Base-by-base conservation (phyloP, 2,797 vertebrate genomes). In the Amblyopsis hoosieri region DNA sequence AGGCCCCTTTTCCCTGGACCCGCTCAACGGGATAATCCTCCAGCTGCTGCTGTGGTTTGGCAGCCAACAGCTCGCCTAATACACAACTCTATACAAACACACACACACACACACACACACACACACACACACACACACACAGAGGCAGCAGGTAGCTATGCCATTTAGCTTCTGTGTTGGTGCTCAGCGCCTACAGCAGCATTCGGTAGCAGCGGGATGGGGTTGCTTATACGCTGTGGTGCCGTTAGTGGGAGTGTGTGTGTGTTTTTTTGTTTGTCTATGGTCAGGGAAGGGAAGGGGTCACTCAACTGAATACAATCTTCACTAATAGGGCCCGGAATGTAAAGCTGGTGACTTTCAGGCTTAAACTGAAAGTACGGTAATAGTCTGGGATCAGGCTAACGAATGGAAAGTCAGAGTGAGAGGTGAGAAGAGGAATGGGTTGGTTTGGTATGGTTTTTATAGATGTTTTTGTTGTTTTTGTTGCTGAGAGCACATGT, bases 1-100 rank as follows among this genome's bases (percentile, higher is more conserved):
- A 77, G 77, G 81, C 83, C 82, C 72, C 81, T 82, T 75, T 81
- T 65, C 75, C 9, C 74, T 73, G 75, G 79, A 82, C 73, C 80
- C 15, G 72, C 77, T 83, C 79, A 79, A 75, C 56, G 1, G 81
- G 74, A 84, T 91, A 89, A 91, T 90, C 89, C 79, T 75, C 79
- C 87, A 86, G 81, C 87, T 89, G 85, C 83, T 85, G 78, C 76
- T 84, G 81, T 11, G 66, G 71, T 85, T 85, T 80, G 75, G 76
- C 67, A 74, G 69, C 70, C 71, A 69, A 31, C 45, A 60, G 76
- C 62, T 77, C 75, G 67, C 14, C 50, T 42, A 42, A 42, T 42
- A 42, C 37, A 42, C 37, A 42, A 1, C 37, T 42, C 7, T 42
- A 42, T 42, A 42, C 37, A 37, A 9, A 9, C 33, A 42, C 45